Conservation (phyloP, 35 echinoderm and acorn worm genomes). For the Chiridota heheva region DNA sequence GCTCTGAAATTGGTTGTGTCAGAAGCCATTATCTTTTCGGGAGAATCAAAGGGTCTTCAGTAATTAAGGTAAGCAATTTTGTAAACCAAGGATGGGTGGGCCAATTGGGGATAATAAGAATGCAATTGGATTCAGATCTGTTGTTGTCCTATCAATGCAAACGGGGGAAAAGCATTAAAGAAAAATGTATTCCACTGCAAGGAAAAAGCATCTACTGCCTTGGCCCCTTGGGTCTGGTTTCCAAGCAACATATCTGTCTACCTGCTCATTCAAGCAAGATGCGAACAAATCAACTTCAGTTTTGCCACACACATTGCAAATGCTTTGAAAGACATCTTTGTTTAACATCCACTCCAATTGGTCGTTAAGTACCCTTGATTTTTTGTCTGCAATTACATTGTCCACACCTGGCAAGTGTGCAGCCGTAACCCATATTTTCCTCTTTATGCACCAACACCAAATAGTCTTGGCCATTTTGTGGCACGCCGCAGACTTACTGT, state of each 20-base stretch:
- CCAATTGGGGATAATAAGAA: neutral
- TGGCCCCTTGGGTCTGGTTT: slow-evolving; percentile 16
- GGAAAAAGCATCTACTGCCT: slow-evolving; percentile 30
- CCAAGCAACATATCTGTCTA: slow-evolving; percentile 26
- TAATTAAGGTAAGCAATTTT: neutral
- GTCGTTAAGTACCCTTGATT: slow-evolving; percentile 54
- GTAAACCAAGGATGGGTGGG: neutral
- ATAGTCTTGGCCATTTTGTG: slow-evolving; percentile 43
- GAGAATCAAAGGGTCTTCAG: neutral
- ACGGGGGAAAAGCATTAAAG: slow-evolving; percentile 68
- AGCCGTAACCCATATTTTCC: slow-evolving; percentile 63
- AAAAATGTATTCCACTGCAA: slow-evolving; percentile 34
- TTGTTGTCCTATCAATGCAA: slow-evolving; percentile 45
- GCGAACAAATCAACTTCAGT: slow-evolving; percentile 59
- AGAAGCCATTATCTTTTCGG: slow-evolving; percentile 10
- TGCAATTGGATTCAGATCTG: neutral
- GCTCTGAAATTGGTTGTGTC: neutral
- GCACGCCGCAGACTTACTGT: slow-evolving; percentile 40
- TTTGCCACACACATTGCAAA: neutral
- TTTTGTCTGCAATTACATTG: slow-evolving; percentile 63
- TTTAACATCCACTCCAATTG: slow-evolving; percentile 61
- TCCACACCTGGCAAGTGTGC: slow-evolving; percentile 39
- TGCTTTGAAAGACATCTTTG: slow-evolving; percentile 1
- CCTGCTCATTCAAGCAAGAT: slow-evolving; percentile 22
- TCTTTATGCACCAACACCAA: slow-evolving; percentile 59